Evolutionary conservation across 2,888 invertebrate species (phyloP), one percentile per base, ranked within the genome.

Genomic region (Eristalis tenax): DNA sequence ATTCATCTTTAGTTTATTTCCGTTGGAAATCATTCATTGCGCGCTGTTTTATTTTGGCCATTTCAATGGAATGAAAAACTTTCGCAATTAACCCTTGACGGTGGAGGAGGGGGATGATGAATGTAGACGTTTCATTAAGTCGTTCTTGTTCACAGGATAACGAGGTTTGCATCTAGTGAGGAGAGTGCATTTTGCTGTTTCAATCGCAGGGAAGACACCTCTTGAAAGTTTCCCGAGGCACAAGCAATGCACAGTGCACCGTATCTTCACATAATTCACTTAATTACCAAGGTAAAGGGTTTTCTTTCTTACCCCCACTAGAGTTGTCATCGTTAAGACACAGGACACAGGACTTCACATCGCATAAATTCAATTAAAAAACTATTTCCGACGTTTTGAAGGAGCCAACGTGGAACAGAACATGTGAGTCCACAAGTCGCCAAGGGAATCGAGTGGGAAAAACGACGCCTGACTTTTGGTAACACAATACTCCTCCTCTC

Each of bases 61-160:
- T 28, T 77, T 65, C 57, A 73, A 13, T 18, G 23, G 23, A 63
- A 73, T 68, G 50, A 56, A 57, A 71, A 81, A 85, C 81, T 85
- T 81, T 81, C 18, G 71, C 71, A 85, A 85, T 85, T 85, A 85
- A 69, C 81, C 81, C 76, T 13, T 10, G 38, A 38, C 1, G 8
- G 76, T 77, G 61, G 18, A 70, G 61, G 18, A 70, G 35, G 38
- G 32, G 26, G 68, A 66, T 32, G 66, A 73, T 43, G 63, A 23
- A 64, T 63, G 61, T 13, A 13, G 38, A 38, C 38, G 32, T 32
- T 32, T 32, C 32, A 32, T 32, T 32, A 32, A 50, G 40, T 66
- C 28, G 26, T 32, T 10, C 32, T 32, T 1, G 32, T 1, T 28
- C 28, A 10, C 8, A 15, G 22, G 10, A 4, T 22, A 57, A 32